Conservation (phyloP, 1,140 invertebrate species). For the Drosophila equinoxialis region DNA sequence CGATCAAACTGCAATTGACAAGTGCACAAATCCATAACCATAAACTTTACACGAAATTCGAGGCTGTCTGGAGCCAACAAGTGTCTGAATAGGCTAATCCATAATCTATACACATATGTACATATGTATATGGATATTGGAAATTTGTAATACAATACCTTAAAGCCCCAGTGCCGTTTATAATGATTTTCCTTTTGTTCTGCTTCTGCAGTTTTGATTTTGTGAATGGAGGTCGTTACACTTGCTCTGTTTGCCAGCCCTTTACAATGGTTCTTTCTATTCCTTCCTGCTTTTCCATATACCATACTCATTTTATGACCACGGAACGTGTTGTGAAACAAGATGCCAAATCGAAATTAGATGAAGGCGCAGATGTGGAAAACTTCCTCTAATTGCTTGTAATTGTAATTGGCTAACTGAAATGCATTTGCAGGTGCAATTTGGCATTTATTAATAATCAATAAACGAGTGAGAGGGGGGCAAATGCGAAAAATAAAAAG, state of each 20-base stretch:
- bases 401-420: constrained; percentile 22
- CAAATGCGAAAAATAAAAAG: background rate
- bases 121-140: constrained; percentile 4
- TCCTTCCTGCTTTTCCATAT: constrained; percentile 53
- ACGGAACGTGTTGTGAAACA: constrained; percentile 67
- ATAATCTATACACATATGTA: background rate
- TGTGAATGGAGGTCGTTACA: constrained; percentile 71
- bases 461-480: background rate
- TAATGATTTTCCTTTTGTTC: constrained; percentile 38
- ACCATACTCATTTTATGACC: constrained; percentile 51
- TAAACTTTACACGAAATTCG: constrained; percentile 69
- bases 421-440: constrained; percentile 17
- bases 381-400: constrained; percentile 46
- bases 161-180: constrained; percentile 20
- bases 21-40: constrained; percentile 77
- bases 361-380: constrained; percentile 71
- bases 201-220: constrained; percentile 27
- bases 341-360: constrained; percentile 64
- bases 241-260: constrained; percentile 34
- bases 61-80: constrained; percentile 61
- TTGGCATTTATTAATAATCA: constrained; percentile 1
- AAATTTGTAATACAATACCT: constrained; percentile 44
- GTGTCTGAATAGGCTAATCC: constrained; percentile 41
- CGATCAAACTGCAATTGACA: constrained; percentile 72
- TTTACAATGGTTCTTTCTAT: constrained; percentile 36